phyloP scores from a whole-genome alignment of 2,888 invertebrate genomes.

The Pterobdella sp. region DNA sequence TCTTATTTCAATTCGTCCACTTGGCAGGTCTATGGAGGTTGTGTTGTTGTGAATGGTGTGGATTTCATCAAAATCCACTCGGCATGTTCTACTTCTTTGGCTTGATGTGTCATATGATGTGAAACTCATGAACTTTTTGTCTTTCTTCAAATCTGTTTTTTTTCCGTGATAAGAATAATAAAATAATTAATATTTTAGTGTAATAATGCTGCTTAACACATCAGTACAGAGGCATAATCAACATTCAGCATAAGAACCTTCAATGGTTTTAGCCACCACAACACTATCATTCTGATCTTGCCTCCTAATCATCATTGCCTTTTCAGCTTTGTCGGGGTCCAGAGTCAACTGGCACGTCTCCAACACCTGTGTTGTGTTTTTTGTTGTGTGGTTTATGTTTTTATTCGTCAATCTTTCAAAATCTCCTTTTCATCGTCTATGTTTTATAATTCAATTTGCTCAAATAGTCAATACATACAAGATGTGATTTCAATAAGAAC shows the following conservation, averaged over 20 bases:
- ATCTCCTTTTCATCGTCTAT: too few relatives aligned
- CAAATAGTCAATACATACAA: neutral
- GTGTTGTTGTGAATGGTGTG: constrained; percentile 27
- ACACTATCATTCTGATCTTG: constrained; percentile 34
- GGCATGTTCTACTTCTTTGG: neutral
- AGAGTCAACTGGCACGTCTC: constrained; percentile 32
- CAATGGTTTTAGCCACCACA: constrained; percentile 26
- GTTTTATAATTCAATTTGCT: neutral
- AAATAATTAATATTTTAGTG: constrained; percentile 10
- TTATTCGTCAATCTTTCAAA: too few relatives aligned
- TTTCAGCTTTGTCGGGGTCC: constrained; percentile 34
- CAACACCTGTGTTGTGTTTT: constrained; percentile 22
- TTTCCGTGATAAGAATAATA: constrained; percentile 20
- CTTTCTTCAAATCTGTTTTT: constrained; percentile 14
- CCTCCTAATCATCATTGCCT: constrained; percentile 36
- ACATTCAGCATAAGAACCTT: too few relatives aligned
- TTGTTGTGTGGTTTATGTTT: neutral
- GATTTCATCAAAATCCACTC: constrained; percentile 33
- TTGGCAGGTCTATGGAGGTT: constrained; percentile 34
- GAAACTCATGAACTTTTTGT: neutral
- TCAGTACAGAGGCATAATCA: too few relatives aligned
- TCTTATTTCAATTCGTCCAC: constrained; percentile 32
- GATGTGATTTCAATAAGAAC: too few relatives aligned
- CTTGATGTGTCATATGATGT: constrained; percentile 25
- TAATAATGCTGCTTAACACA: too few relatives aligned